Base-by-base conservation (phyloP, 2,888 invertebrate genomes). In the Epiblema foenella region DNA sequence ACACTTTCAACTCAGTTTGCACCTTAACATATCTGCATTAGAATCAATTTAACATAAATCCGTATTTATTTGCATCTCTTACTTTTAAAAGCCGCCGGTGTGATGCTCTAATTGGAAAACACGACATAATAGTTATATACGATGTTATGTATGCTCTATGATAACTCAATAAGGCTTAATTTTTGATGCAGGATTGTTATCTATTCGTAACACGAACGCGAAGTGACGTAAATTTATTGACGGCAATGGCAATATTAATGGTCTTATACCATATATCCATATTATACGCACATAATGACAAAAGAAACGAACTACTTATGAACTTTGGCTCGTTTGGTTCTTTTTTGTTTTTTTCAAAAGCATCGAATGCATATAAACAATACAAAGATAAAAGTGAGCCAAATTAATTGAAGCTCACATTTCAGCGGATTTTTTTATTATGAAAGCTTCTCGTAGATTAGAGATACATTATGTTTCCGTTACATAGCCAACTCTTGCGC, bases 381-480 rank as follows among this genome's bases (percentile, higher is more conserved):
- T 17, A 33, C 29, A 17, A 10, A 42, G 5, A 20, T 9, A 65
- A 42, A 39, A 33, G 46, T 29, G 29, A 42, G 15, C 11, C 24
- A 37, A 57, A 57, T 56, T 4, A 51, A 51, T 51, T 58, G 24
- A 42, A 39, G 37, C 37, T 57, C 39, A 49, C 57, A 57, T 69
- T 62, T 24, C 58, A 58, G 58, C 51, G 24, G 51, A 15, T 57
- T 18, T 52, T 64, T 58, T 29, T 58, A 64, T 64, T 64, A 69
- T 64, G 57, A 58, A 64, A 58, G 60, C 63, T 57, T 12, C 56
- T 33, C 24, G 51, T 67, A 3, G 24, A n/a, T 24, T 64, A 64
- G 39, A 18, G 39, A 69, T 63, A 59, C 56, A 3, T 4, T 24
- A 3, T 62, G 57, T 49, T 63, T 57, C 56, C 62, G 56, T 62